Conservation (phyloP, 2,888 invertebrate genomes). For the Nomada fabriciana region DNA sequence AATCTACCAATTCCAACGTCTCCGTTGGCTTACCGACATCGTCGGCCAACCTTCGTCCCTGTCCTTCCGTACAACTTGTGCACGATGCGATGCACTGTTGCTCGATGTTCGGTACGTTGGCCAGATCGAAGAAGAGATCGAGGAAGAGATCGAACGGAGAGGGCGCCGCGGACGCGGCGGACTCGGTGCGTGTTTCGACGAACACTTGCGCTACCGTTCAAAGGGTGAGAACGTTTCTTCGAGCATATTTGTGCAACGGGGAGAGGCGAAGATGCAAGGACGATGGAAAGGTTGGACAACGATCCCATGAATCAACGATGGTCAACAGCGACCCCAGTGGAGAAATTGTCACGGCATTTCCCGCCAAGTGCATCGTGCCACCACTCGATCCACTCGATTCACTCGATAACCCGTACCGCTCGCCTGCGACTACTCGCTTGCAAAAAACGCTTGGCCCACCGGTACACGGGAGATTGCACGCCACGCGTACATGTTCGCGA, state of each 20-base stretch:
- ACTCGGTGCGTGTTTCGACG: slow-evolving; percentile 17
- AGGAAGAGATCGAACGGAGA: slow-evolving; percentile 33
- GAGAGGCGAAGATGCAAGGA: not conserved
- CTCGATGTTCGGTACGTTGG: slow-evolving; percentile 30
- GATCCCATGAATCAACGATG: not conserved
- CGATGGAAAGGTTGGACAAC: slow-evolving; percentile 3
- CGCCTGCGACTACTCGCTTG: not conserved
- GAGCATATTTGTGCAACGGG: slow-evolving; percentile 76
- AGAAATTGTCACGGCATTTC: not conserved
- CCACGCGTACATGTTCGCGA: slow-evolving; percentile 64
- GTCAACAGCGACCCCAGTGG: not conserved
- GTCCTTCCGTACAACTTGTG: too few species aligned
- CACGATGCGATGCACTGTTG: slow-evolving; percentile 53
- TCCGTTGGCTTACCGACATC: slow-evolving; percentile 80
- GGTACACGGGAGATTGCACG: not conserved
- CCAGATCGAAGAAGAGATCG: slow-evolving; percentile 49
- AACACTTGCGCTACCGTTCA: slow-evolving; percentile 78
- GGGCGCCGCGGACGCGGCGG: slow-evolving; percentile 10
- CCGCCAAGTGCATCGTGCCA: not conserved
- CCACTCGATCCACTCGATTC: not conserved
- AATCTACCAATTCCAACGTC: slow-evolving; percentile 16
- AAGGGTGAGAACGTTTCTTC: slow-evolving; percentile 79
- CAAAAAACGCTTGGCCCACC: slow-evolving; percentile 9
- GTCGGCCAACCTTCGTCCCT: slow-evolving; percentile 68
- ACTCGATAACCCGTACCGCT: not conserved